Base-by-base conservation (phyloP, 2,797 vertebrate species). In the Meda fulgida region DNA sequence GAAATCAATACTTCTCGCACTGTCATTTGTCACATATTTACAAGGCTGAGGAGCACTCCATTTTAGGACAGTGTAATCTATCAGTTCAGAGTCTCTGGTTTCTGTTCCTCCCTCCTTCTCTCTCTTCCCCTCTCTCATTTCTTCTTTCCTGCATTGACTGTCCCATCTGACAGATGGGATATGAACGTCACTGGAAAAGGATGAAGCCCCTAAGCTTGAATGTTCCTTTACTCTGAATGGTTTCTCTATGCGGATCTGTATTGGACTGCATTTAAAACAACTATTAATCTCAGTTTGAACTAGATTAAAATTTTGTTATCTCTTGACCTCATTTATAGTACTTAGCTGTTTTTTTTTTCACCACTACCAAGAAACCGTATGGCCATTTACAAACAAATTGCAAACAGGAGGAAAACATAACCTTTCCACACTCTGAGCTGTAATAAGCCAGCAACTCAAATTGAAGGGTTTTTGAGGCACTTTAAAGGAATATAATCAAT, bases 11-110 rank as follows among this genome's bases (percentile, higher is more conserved):
- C 96, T 96, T 96, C 96, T 95, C 96, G 95, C 96, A 94, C 96
- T 93, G 95, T 97, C 97, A 98, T 98, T 98, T 98, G 97, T 98
- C 97, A 98, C 96, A 96, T 97, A 96, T 98, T 98, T 97, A 98
- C 97, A 98, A 98, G 97, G 96, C 96, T 97, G 97, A 97, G 97
- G 96, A 96, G 95, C 94, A 97, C 97, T 98, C 97, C 96, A 97
- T 98, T 97, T 96, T 96, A 95, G 96, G 96, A 95, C 95, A 95
- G 95, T 95, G 93, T 95, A 96, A 97, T 98, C 97, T 97, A 96
- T 98, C 97, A 97, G 96, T 83, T 89, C 89, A 90, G 87, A 87
- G 87, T 86, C 83, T 86, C 85, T 86, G 82, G 75, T 89, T 85
- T 84, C 75, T 81, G 63, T 85, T 84, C 58, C 78, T 86, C 80